phyloP scores from a whole-genome alignment of 2,888 invertebrate species.

The Alsophila aescularia region DNA sequence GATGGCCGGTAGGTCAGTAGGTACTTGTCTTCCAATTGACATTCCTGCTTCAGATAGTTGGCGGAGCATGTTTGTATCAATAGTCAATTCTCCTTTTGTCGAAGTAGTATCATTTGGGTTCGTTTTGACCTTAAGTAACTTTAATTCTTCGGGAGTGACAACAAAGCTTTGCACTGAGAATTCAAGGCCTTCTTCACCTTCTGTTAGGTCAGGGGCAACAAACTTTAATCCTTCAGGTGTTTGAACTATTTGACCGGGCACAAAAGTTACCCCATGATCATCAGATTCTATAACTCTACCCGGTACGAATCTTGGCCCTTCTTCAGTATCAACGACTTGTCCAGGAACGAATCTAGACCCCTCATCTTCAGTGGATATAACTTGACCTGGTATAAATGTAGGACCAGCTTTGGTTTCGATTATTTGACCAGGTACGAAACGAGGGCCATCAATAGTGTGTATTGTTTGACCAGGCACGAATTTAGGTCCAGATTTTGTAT shows the following conservation, averaged over 20 bases:
- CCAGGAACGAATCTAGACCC: conserved; percentile 86
- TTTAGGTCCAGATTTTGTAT: conserved; percentile 86
- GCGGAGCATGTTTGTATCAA: conserved; percentile 86
- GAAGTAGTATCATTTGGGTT: conserved; percentile 80
- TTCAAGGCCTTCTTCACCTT: conserved; percentile 87
- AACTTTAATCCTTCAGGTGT: conserved; percentile 89
- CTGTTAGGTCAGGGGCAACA: conserved; percentile 87
- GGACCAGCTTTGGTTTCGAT: conserved; percentile 90
- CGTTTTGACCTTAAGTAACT: conserved; percentile 78
- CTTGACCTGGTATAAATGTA: conserved; percentile 91
- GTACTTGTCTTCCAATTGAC: conserved; percentile 87
- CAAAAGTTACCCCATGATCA: conserved; percentile 88
- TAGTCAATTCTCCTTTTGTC: conserved; percentile 85
- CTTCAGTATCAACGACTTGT: conserved; percentile 89
- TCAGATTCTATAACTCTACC: conserved; percentile 90
- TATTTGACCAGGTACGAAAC: conserved; percentile 92
- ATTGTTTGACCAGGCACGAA: conserved; percentile 89
- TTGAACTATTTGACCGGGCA: conserved; percentile 91
- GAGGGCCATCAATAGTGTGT: conserved; percentile 88
- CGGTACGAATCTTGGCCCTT: conserved; percentile 88
- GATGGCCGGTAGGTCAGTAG: conserved; percentile 85
- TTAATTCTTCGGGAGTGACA: conserved; percentile 80
- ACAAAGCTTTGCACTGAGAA: conserved; percentile 89
- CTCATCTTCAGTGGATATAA: conserved; percentile 86
- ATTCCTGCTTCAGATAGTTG: conserved; percentile 88